Evolutionary conservation across 2,797 vertebrate genomes (phyloP).

Genomic region (Lateolabrax maculatus): DNA sequence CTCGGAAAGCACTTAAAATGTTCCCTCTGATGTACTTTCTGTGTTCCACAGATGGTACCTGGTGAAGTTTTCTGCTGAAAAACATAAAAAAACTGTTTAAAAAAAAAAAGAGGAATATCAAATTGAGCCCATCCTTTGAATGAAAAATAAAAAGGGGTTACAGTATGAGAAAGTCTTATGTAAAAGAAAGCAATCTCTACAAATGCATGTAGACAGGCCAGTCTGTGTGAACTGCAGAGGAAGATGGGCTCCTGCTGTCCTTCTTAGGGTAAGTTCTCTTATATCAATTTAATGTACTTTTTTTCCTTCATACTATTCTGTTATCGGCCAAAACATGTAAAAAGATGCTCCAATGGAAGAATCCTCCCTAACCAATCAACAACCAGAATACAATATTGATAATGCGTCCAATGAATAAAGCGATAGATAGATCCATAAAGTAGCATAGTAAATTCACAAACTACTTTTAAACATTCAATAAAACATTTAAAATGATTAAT

Average conservation of each 20-base stretch:
- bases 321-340: background rate
- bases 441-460: too few species aligned
- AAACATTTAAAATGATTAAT: too few species aligned
- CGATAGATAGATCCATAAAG: too few species aligned
- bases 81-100: slow-evolving; percentile 23
- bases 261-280: too few species aligned
- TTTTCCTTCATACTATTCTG: background rate
- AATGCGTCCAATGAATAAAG: too few species aligned
- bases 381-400: background rate
- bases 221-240: too few species aligned
- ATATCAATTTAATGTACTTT: too few species aligned
- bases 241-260: too few species aligned
- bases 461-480: too few species aligned
- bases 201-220: background rate
- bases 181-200: background rate
- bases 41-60: background rate
- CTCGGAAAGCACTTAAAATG: slow-evolving; percentile 19
- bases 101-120: background rate
- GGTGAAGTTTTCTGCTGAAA: slow-evolving; percentile 6
- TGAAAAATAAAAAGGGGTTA: too few species aligned
- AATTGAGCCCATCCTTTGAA: background rate
- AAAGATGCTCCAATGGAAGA: background rate
- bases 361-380: background rate
- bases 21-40: slow-evolving; percentile 37
- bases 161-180: background rate